A percentile compares a stretch with the other conserved stretches of the same genome.
Conservation (phyloP, 2,113 vertebrate species). For the Brienomyrus brachyistius region DNA sequence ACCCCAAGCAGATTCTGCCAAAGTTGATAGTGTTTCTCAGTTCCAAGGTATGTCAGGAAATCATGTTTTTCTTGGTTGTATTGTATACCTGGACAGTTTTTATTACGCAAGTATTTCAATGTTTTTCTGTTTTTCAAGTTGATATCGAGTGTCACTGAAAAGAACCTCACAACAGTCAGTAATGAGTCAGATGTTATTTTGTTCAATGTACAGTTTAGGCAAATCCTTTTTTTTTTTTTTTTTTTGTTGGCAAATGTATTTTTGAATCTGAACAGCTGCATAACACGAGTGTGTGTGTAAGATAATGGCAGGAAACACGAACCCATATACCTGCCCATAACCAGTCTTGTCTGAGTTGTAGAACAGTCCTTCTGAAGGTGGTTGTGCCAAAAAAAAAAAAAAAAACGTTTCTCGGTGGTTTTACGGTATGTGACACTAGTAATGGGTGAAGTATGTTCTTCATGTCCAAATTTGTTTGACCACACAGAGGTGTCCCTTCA, state of each 20-base stretch:
- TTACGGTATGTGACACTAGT: conserved; percentile 7
- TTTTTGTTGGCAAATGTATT: background rate
- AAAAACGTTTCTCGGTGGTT: conserved; percentile 3
- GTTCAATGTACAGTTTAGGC: background rate
- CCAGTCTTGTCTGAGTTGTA: conserved; percentile 6
- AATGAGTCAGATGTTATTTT: conserved; percentile 1
- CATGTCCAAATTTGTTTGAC: conserved; percentile 14
- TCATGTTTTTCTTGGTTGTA: background rate
- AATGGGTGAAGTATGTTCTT: background rate
- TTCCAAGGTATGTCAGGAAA: background rate
- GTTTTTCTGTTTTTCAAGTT: background rate
- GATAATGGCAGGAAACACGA: background rate
- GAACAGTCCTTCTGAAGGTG: conserved; percentile 9
- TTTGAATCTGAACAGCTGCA: background rate
- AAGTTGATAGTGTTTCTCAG: background rate
- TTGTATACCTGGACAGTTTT: background rate
- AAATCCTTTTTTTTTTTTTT: background rate
- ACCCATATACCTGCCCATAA: background rate
- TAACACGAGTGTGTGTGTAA: background rate
- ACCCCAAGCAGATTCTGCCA: background rate
- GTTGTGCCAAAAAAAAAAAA: conserved; percentile 3
- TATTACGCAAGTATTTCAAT: background rate
- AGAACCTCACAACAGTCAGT: background rate
- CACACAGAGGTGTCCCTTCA: background rate
- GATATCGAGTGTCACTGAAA: background rate